These are phyloP conservation scores for Oreochromis grahami DNA, from an alignment of 2,797 vertebrate genomes.

Conservation along the genomic window DNA sequence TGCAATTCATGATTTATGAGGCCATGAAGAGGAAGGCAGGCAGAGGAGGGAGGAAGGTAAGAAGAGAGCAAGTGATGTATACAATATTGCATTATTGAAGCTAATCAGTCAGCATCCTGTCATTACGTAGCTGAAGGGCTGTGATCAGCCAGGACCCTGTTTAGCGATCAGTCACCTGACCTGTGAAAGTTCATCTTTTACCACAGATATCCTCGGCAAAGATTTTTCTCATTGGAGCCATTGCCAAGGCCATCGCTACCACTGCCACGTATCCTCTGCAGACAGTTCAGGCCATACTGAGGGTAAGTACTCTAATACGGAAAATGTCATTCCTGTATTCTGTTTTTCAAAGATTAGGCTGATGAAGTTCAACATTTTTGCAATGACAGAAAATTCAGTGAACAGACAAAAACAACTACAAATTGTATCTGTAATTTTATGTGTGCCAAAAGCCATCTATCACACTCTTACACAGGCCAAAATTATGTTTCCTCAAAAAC, in stretches of 20 bases:
- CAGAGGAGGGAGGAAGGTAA: slow-evolving; percentile 67
- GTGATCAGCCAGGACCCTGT: not conserved
- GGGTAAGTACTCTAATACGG: slow-evolving; percentile 58
- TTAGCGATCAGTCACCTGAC: not conserved
- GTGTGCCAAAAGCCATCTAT: not conserved
- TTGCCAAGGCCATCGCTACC: slow-evolving; percentile 82
- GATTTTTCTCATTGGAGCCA: slow-evolving; percentile 81
- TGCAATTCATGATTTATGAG: slow-evolving; percentile 85
- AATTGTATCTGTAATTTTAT: not conserved
- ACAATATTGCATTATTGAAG: not conserved
- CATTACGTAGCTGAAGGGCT: not conserved
- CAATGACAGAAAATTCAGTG: not conserved
- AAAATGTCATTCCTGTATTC: not conserved
- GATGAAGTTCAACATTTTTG: not conserved
- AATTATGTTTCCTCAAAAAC: not conserved
- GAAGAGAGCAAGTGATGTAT: not conserved
- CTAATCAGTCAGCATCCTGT: not conserved
- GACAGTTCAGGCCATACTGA: slow-evolving; percentile 80
- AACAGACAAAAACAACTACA: not conserved
- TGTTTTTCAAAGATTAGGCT: not conserved
- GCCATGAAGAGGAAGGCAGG: slow-evolving; percentile 79
- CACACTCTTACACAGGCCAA: not conserved
- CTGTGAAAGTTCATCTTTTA: not conserved
- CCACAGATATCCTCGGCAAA: slow-evolving; percentile 77
- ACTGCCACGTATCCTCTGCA: slow-evolving; percentile 80